Evolutionary conservation across 2,113 vertebrate species (phyloP), one percentile per base, ranked within the genome.

Genomic region (Campylomormyrus numenius): DNA sequence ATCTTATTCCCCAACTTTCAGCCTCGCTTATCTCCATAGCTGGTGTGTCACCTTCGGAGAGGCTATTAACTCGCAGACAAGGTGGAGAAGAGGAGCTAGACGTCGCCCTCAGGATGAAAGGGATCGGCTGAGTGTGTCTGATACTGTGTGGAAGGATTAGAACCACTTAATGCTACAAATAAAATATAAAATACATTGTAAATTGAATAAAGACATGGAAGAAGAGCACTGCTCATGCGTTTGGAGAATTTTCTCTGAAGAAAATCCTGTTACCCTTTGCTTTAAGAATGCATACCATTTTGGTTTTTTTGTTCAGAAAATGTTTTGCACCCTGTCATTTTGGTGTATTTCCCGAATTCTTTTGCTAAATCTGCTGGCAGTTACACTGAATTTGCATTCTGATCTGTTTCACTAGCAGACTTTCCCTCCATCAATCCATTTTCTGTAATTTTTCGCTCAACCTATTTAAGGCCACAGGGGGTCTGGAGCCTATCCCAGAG

Each of bases 1-100:
- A 91, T 91, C 92, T 90, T 88, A 91, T 90, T 50, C 2, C 88
- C 84, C 48, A 53, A 88, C 46, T 91, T 50, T 90, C 85, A 91
- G 80, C 90, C 90, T 87, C 66, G 77, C 49, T 88, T 92, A 93
- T 93, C 92, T 91, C 86, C 80, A 62, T 10, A 62, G 88, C 89
- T 92, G 92, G 90, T 2, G 39, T 90, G 89, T 89, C 77, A 87
- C 85, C 52, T 74, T 93, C 53, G 89, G 90, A 86, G 90, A 92
- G 89, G 90, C 86, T 74, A 58, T 48, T 91, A 90, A 92, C 89
- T 87, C 74, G 88, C 89, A 93, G 91, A 93, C 92, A 91, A 92
- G 90, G 90, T 70, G 86, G n/a, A 90, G 35, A 17, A 19, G 27
- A 50, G 85, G 27, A 3, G 70, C 84, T 2, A 91, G 89, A 88